Base-by-base conservation (phyloP, 1,140 invertebrate genomes). In the Dendroctonus valens region DNA sequence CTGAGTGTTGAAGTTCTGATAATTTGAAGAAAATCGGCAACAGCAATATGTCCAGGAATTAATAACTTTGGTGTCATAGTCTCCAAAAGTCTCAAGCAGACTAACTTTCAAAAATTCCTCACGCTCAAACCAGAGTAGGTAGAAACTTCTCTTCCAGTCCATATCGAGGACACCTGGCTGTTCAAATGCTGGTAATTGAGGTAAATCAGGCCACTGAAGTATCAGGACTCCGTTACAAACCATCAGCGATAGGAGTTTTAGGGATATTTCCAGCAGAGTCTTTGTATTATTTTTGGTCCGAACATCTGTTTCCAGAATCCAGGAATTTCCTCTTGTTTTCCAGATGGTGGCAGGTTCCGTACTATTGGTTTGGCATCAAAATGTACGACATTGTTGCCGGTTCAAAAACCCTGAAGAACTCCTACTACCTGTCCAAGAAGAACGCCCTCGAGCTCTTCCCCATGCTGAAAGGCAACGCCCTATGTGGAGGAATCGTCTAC, bases 331-430 rank as follows among this genome's bases (percentile, higher is more conserved):
- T 37, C 5, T 50, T 60, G 5, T 26, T 9, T 54, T 58, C 65
- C 79, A 97, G 94, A 74, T 96, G 92, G 89, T 99, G 96, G 97
- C 96, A 98, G 82, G 86, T 99, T 15, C 97, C 97, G 0, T 99
- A 99, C 77, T 99, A 90, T 77, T 99, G 96, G 96, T 88, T 92
- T 73, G 98, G 98, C 68, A 99, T 99, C 69, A 99, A 99, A 82
- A 90, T 90, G 82, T 99, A 99, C 79, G 98, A 99, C 82, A 75
- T 99, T 40, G 96, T 99, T 2, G 97, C 97, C 44, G 97, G 98
- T 3, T 89, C 88, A 69, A 91, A 98, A 78, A 93, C 94, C 67
- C 88, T 99, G 0, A 98, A 98, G 81, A 89, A 89, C 64, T 98
- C 96, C 5, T 99, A 99, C 80, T 92, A 92, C 74, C 83, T 99